These are phyloP conservation scores for Leptinotarsa haldemani DNA, from an alignment of 2,888 invertebrate species.

Conservation along the genomic window DNA sequence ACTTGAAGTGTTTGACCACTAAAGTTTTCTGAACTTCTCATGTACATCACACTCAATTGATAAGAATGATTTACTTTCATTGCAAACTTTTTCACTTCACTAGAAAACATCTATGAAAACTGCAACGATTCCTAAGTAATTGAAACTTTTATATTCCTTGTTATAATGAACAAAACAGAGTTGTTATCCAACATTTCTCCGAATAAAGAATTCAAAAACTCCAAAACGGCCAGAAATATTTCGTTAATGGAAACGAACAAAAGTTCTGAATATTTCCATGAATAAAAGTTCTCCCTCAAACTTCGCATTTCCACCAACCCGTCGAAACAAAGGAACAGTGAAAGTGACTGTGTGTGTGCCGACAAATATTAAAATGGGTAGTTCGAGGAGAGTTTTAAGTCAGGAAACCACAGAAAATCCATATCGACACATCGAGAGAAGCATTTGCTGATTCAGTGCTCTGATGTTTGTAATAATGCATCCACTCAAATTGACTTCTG, in stretches of 20 bases:
- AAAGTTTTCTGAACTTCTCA: too few species aligned
- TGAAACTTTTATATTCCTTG: too few species aligned
- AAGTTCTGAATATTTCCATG: not conserved
- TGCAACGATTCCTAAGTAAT: too few species aligned
- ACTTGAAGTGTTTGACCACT: too few species aligned
- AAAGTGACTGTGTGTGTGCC: not conserved
- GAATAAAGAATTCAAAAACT: too few species aligned
- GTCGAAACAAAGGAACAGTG: conserved; percentile 1
- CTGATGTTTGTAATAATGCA: not conserved
- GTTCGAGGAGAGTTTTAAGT: not conserved
- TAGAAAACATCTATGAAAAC: too few species aligned
- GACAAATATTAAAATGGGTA: not conserved
- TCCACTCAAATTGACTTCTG: not conserved
- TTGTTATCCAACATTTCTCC: too few species aligned
- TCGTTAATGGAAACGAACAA: not conserved
- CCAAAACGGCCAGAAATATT: too few species aligned
- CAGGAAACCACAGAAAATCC: conserved; percentile 1
- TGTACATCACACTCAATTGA: too few species aligned
- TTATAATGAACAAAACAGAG: too few species aligned
- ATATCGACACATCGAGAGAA: not conserved
- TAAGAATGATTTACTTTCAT: too few species aligned
- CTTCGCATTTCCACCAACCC: not conserved
- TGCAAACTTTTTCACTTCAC: too few species aligned
- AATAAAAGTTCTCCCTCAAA: not conserved
- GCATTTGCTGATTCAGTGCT: not conserved